phyloP scores from a whole-genome alignment of 1,140 invertebrate species.

The Linepithema humile region DNA sequence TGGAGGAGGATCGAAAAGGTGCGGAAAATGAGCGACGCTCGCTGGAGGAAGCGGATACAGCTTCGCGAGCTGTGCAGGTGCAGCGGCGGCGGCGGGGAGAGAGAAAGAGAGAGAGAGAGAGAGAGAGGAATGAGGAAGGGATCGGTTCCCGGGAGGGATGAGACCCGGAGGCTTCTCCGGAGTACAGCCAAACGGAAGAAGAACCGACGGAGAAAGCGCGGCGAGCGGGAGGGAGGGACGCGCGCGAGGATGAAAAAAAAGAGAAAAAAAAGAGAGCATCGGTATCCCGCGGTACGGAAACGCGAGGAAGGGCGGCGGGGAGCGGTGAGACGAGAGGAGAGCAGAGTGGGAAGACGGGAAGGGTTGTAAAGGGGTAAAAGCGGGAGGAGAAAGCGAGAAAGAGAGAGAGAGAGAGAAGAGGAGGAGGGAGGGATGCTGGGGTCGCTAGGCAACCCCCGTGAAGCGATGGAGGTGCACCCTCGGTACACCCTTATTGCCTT shows the following conservation, averaged over 20 bases:
- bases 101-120: not conserved
- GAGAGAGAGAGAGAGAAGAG: not conserved
- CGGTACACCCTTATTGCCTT: conserved; percentile 81
- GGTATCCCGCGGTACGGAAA: conserved; percentile 65
- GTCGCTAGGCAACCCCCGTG: conserved; percentile 82
- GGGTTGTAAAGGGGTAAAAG: not conserved
- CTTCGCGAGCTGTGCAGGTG: conserved; percentile 20
- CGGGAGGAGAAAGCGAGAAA: not conserved
- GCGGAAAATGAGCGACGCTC: conserved; percentile 58
- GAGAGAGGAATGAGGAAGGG: conserved; percentile 31
- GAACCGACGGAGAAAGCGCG: conserved; percentile 6
- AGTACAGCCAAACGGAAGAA: conserved; percentile 18
- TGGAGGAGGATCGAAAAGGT: conserved; percentile 50
- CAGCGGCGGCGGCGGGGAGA: too few relatives aligned
- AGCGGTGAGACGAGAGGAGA: conserved; percentile 36
- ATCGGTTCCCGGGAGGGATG: not conserved
- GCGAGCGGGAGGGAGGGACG: not conserved
- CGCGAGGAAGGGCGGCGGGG: conserved; percentile 20
- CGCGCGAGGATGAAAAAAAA: too few relatives aligned
- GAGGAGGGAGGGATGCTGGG: conserved; percentile 66
- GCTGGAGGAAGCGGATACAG: conserved; percentile 42
- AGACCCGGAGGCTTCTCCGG: conserved; percentile 6
- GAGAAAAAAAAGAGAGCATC: conserved; percentile 65
- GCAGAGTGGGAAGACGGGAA: conserved; percentile 27
- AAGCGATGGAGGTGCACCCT: conserved; percentile 75